These are phyloP conservation scores for Eolophus roseicapilla DNA, from an alignment of 2,113 vertebrate genomes.

Conservation along the genomic window DNA sequence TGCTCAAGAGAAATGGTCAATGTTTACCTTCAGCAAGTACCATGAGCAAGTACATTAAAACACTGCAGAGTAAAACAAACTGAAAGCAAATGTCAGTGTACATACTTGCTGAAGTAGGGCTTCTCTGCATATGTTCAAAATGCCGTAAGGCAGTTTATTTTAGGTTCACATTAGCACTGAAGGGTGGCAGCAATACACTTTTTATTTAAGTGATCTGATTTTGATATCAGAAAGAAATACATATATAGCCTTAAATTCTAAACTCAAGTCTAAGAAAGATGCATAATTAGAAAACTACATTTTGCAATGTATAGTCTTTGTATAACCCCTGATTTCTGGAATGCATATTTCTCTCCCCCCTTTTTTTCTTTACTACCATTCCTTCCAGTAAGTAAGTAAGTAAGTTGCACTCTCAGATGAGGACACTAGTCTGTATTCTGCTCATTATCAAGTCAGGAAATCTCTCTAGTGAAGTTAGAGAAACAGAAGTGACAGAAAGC, in stretches of 20 bases:
- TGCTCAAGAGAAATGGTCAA: neutral
- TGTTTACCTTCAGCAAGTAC: conserved; percentile 5
- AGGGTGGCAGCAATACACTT: neutral
- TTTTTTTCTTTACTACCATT: neutral
- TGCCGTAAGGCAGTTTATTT: neutral
- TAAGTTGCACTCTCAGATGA: neutral
- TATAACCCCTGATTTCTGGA: neutral
- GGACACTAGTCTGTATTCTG: neutral
- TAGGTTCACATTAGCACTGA: neutral
- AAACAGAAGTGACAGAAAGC: neutral
- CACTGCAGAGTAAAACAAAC: neutral
- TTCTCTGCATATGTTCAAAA: neutral
- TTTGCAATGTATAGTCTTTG: neutral
- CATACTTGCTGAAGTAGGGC: neutral
- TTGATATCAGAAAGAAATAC: neutral
- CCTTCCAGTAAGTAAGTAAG: neutral
- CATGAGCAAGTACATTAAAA: neutral
- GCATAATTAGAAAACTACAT: neutral
- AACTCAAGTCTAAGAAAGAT: neutral
- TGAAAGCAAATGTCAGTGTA: neutral
- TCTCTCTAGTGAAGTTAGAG: neutral
- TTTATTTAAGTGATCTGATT: neutral
- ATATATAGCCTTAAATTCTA: neutral
- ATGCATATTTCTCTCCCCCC: neutral
- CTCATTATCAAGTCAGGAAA: neutral